Percentiles rank a stretch among this genome's conserved stretches.
Evolutionary conservation across 37 sponge, comb jelly and placozoan species (phyloP).

Genomic region (Aplysina aerophoba): DNA sequence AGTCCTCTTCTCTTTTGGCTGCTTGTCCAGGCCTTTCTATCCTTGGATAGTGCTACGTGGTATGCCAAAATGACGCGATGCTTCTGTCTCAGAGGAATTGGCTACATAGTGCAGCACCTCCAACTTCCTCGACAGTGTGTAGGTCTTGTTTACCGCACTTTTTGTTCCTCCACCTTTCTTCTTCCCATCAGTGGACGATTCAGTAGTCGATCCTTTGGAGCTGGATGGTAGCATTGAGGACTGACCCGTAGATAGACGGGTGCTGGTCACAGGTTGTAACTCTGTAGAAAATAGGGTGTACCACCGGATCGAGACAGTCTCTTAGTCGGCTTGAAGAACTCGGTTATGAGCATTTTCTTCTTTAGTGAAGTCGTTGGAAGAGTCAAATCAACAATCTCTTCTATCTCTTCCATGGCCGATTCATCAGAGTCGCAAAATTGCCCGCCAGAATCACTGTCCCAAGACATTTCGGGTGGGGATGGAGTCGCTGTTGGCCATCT

Average conservation of each 20-base stretch:
- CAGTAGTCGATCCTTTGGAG: background rate
- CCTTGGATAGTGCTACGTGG: background rate
- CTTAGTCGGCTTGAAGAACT: constrained; percentile 29
- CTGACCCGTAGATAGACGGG: constrained; percentile 4
- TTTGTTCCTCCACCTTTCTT: constrained; percentile 15
- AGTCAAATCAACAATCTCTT: constrained; percentile 25
- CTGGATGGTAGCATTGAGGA: constrained; percentile 1
- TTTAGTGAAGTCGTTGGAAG: constrained; percentile 9
- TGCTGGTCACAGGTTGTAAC: constrained; percentile 15
- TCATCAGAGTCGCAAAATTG: constrained; percentile 8
- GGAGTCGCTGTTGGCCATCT: constrained; percentile 16
- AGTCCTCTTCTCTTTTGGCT: background rate
- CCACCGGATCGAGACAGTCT: constrained; percentile 14
- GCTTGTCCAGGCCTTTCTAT: background rate
- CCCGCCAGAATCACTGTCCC: constrained; percentile 1
- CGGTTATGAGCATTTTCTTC: constrained; percentile 12
- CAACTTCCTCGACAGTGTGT: constrained; percentile 8
- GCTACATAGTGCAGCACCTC: background rate
- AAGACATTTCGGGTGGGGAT: constrained; percentile 11
- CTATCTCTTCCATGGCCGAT: background rate
- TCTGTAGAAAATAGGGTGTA: constrained; percentile 14
- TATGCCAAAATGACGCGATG: background rate
- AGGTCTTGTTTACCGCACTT: constrained; percentile 23
- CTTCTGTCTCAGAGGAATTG: constrained; percentile 3
- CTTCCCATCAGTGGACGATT: background rate